Base-by-base conservation (phyloP, 2,888 invertebrate genomes). In the Aricia artaxerxes region DNA sequence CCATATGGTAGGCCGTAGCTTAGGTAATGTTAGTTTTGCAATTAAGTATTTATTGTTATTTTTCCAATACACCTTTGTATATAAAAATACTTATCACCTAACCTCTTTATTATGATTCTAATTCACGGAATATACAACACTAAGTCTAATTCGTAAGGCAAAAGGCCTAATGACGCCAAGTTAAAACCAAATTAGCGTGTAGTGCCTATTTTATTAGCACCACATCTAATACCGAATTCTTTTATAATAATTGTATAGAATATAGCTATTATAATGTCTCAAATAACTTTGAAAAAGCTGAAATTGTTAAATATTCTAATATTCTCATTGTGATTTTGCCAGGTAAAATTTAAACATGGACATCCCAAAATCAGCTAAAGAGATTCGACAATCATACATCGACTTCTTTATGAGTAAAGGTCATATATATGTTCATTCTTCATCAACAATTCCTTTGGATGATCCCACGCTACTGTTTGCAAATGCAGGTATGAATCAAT, bases 401-500 rank as follows among this genome's bases (percentile, higher is more conserved):
- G 96, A 99, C 87, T 99, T 98, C 91, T 99, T 99, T 89, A 97
- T 97, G 87, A 95, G 96, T 84, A 97, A 98, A 91, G 91, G 89
- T 1, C 99, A 99, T 92, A 96, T 96, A 84, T 99, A 99, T 95
- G 98, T 99, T 40, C 99, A 99, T 90, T 99, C 99, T 0, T 99
- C 99, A 73, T 98, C 99, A 69, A 99, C 99, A 35, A 98, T 99
- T 87, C 99, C 99, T 0, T 95, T 98, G 82, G 99, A 99, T 94
- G 99, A 99, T 93, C 99, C 99, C 40, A 99, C 99, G 0, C 94
- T 99, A 80, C 95, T 99, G 0, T 99, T 99, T 92, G 95, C 99
- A 78, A 99, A 99, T 96, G 99, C 99, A 82, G 99, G 99, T 78
- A 99, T 99, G 99, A 99, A 99, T 91, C 99, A 99, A 96, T 99